Base-by-base conservation (phyloP, 64 coral and sea anemone species). In the Actinia tenebrosa region DNA sequence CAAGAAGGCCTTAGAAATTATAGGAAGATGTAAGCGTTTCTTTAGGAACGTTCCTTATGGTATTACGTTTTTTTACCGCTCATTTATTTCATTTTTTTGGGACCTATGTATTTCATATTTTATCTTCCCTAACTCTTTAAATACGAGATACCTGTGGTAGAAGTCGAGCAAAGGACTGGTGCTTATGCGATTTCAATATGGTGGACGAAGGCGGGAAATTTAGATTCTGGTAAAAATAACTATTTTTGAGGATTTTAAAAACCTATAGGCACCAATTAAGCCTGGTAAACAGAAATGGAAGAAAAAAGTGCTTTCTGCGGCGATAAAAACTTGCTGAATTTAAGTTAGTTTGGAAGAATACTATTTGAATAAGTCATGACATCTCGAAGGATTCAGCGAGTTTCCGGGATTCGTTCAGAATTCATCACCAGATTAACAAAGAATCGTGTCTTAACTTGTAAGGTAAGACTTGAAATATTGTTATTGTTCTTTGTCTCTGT, bases 361-460 rank as follows among this genome's bases (percentile, higher is more conserved):
- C 9, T 66, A 13, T 22, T 75, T 75, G 27, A 75, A 30, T 30
- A 2, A 45, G 20, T 20, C 16, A 96, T 96, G 94, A 59, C 84
- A 16, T 93, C 91, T 19, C 91, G 91, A 64, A 96, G 78, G 71
- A 59, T 96, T 30, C 91, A 87, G 17, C 91, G 94, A 45, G 91
- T 96, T 3, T 69, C 44, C 17, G 94, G 91, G 20, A 77, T 93
- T 63, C 88, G 80, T 78, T 27, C 84, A 16, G 94, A 96, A 26
- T 56, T 96, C 47, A 53, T 96, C 19, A 64, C 89, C 22, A 89
- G 91, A 93, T 82, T 96, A 64, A 78, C 88, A 19, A 96, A 85
- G 60, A 86, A 96, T 64, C 77, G 82, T 45, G 88, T 96, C 55
- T 17, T 84, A 18, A 93, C 91, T 16, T 96, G 94, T 71, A 96